Evolutionary conservation across 2,113 vertebrate species (phyloP), one percentile per base, ranked within the genome.

Genomic region (Onychostoma macrolepis): DNA sequence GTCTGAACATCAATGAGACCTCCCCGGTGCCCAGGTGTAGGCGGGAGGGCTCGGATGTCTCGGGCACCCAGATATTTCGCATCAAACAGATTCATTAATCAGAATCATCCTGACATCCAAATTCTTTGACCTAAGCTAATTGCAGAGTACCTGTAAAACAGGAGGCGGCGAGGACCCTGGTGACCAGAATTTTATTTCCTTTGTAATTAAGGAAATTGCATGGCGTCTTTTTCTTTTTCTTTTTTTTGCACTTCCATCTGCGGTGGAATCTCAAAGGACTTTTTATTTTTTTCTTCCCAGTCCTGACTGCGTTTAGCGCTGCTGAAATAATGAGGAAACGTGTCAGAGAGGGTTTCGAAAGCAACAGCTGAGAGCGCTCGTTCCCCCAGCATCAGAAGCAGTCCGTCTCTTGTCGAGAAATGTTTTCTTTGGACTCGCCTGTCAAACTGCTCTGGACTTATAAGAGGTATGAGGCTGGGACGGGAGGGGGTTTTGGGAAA

Each of bases 361-460:
- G 78, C 83, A 87, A 56, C 80, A 78, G 84, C 69, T 69, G 67
- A 72, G 75, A 77, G 85, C 56, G 58, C 43, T 67, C 56, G 36
- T 79, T 86, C 84, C 80, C 65, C 61, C 43, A 63, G 83, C 78
- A 81, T 86, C 85, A 87, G 84, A 87, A 58, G 85, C 48, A 86
- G 78, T 89, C 58, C 45, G 30, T 87, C 71, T 85, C 79, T 81
- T 83, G 76, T 85, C 72, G 77, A 82, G 85, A 89, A 84, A 9
- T 85, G 78, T 89, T 90, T 89, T 83, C 82, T 86, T 87, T 88
- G 65, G 87, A 61, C 65, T 85, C 38, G 69, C 80, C 81, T 72
- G 84, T 76, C 76, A 81, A 41, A 86, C 87, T 65, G 77, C 78
- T 63, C 83, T 82, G 67, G 65, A 71, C 48, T 43, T 67, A 28